A percentile compares a stretch with the other conserved stretches of the same genome.
Evolutionary conservation across 2,113 vertebrate species (phyloP).

Genomic region (Synodontis membranacea): DNA sequence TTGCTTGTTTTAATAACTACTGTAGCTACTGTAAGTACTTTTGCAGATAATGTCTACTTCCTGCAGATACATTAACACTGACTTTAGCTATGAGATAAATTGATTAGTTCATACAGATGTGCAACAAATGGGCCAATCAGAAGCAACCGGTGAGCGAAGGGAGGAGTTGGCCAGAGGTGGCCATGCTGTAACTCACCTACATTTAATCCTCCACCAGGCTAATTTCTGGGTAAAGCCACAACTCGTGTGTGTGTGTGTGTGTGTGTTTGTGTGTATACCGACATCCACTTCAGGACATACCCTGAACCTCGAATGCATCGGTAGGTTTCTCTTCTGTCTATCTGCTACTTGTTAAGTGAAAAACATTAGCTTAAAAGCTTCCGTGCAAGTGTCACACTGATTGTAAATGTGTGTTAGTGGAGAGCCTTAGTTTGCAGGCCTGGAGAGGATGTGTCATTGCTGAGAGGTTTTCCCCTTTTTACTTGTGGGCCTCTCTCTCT

Average conservation of each 20-base stretch:
- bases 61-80: background rate
- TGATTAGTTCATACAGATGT: constrained; percentile 14
- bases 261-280: constrained; percentile 59
- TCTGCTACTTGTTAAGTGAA: constrained; percentile 32
- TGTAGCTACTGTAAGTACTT: background rate
- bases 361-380: constrained; percentile 48
- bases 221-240: constrained; percentile 63
- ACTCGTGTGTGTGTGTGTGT: constrained; percentile 60
- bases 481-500: constrained; percentile 50
- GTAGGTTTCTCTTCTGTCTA: constrained; percentile 36
- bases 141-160: constrained; percentile 56
- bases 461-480: constrained; percentile 61
- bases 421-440: constrained; percentile 46
- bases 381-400: constrained; percentile 44
- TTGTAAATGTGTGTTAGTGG: constrained; percentile 53
- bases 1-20: background rate
- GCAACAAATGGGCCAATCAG: constrained; percentile 61
- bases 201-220: constrained; percentile 54
- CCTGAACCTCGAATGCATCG: constrained; percentile 44
- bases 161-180: constrained; percentile 70
- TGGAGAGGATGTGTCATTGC: constrained; percentile 59
- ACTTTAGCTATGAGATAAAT: background rate
- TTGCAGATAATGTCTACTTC: background rate
- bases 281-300: constrained; percentile 42
- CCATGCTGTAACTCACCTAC: constrained; percentile 62